phyloP scores from a whole-genome alignment of 2,113 vertebrate genomes.

The Rhabdornis inornatus region DNA sequence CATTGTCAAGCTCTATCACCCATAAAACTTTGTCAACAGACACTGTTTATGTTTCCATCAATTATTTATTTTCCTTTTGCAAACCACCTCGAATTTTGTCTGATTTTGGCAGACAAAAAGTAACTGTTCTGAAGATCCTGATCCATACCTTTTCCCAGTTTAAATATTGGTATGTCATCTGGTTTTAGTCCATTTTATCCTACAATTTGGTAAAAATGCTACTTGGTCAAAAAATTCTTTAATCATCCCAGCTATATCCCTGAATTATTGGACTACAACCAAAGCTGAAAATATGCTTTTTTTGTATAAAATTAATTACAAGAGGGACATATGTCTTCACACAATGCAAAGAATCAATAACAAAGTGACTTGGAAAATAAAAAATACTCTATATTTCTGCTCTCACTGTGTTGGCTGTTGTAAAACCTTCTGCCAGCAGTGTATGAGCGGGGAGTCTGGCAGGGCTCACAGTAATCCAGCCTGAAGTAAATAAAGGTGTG shows the following conservation, averaged over 20 bases:
- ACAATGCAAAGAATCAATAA: not conserved
- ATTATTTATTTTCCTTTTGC: not conserved
- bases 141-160: not conserved
- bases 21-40: not conserved
- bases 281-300: not conserved
- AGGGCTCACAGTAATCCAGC: not conserved
- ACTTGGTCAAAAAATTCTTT: not conserved
- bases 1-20: not conserved
- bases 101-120: not conserved
- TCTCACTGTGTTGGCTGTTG: not conserved
- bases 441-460: not conserved
- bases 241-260: not conserved
- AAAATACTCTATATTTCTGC: not conserved
- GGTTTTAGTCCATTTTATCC: not conserved
- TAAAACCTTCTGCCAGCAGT: not conserved
- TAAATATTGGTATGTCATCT: not conserved
- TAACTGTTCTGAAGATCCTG: not conserved
- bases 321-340: not conserved
- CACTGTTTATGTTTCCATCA: not conserved
- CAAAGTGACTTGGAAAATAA: not conserved
- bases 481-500: slow-evolving; percentile 7
- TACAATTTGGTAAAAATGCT: not conserved
- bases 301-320: not conserved
- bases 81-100: not conserved
- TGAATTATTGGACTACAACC: not conserved